Percentiles rank a stretch among this genome's conserved stretches.
phyloP scores from a whole-genome alignment of 2,888 invertebrate genomes.

The Gonocerus acuteangulatus region DNA sequence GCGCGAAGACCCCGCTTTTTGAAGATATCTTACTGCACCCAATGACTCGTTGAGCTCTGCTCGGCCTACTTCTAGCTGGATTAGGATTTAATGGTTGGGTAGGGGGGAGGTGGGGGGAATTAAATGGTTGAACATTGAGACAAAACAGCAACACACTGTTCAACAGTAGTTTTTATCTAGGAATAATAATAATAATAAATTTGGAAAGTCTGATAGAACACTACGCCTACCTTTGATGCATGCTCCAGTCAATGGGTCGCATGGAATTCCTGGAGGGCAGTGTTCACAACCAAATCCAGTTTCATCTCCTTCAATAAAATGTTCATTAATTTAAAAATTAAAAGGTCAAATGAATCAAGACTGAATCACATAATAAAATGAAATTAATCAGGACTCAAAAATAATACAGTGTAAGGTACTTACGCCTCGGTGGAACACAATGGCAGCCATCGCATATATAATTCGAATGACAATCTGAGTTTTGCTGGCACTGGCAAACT shows the following conservation, averaged over 20 bases:
- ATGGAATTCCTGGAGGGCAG: slow-evolving; percentile 68
- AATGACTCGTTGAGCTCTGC: no score
- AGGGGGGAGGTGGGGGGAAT: neutral
- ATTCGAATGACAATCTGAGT: slow-evolving; percentile 56
- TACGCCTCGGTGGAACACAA: slow-evolving; percentile 53
- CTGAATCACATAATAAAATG: neutral
- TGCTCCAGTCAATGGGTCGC: slow-evolving; percentile 70
- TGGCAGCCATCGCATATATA: slow-evolving; percentile 61
- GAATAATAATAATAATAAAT: slow-evolving; percentile 4
- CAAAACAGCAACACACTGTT: slow-evolving; percentile 35
- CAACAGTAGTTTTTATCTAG: neutral
- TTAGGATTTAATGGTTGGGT: no score
- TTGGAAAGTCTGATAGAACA: neutral
- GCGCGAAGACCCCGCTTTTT: no score
- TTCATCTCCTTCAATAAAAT: neutral
- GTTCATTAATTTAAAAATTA: no score
- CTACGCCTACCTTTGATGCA: slow-evolving; percentile 66
- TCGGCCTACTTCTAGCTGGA: no score
- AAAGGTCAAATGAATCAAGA: no score
- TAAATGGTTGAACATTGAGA: neutral
- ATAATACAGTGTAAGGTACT: no score
- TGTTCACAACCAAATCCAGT: slow-evolving; percentile 57
- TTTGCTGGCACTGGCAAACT: slow-evolving; percentile 65
- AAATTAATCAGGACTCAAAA: neutral
- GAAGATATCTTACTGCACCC: no score